Conservation (phyloP, 2,797 vertebrate species). For the Gorsachius magnificus region DNA sequence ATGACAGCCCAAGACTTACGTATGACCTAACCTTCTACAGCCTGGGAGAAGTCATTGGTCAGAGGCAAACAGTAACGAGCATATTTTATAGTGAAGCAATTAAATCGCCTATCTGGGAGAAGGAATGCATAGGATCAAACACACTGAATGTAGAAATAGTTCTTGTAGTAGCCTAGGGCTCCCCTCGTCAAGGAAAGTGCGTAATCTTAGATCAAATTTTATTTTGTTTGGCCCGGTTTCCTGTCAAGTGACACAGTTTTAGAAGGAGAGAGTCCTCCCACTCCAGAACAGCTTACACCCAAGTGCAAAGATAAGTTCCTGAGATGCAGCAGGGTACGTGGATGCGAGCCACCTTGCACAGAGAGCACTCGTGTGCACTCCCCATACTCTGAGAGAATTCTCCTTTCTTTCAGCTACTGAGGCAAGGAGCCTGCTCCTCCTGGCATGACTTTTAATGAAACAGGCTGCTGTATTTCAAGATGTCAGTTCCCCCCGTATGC, state of each 20-base stretch:
- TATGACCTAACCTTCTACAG: not conserved
- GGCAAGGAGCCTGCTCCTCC: not conserved
- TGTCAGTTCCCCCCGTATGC: not conserved
- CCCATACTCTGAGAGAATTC: not conserved
- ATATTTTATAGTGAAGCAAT: not conserved
- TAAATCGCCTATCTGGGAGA: not conserved
- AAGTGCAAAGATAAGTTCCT: not conserved
- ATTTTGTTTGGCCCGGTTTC: not conserved
- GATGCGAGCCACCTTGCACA: not conserved
- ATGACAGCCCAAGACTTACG: not conserved
- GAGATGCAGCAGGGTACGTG: not conserved
- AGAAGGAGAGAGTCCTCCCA: not conserved
- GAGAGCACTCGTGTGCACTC: not conserved
- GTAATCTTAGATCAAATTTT: not conserved
- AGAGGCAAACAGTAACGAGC: not conserved
- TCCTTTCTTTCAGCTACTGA: not conserved
- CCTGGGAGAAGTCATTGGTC: not conserved
- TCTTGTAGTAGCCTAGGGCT: not conserved
- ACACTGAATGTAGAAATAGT: not conserved
- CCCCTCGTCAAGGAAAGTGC: not conserved
- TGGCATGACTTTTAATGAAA: not conserved
- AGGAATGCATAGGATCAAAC: not conserved
- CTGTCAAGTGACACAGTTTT: not conserved
- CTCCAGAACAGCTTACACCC: not conserved
- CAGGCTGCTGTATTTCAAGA: not conserved